Percentiles rank a stretch among this genome's conserved stretches.
These are phyloP conservation scores for Actinia equina DNA, from an alignment of 64 coral and sea anemone genomes.

Conservation along the genomic window DNA sequence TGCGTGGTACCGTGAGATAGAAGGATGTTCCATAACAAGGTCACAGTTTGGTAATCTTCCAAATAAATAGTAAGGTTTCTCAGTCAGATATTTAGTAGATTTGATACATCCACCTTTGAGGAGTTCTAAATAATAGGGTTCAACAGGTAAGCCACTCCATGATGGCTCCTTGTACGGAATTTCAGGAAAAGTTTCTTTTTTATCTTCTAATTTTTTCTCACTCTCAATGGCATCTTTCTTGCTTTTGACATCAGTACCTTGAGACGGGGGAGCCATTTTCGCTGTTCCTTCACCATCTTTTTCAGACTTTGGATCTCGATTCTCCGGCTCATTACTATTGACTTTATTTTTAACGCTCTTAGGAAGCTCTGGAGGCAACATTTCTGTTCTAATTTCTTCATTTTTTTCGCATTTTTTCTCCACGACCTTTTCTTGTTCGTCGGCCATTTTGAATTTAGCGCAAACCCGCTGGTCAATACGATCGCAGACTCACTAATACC, in stretches of 20 bases:
- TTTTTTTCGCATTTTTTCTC: slow-evolving; percentile 31
- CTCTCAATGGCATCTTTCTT: background rate
- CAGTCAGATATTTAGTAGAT: slow-evolving; percentile 76
- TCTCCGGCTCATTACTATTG: background rate
- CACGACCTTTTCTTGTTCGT: slow-evolving; percentile 32
- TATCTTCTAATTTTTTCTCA: slow-evolving; percentile 15
- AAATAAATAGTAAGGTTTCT: slow-evolving; percentile 83
- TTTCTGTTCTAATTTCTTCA: slow-evolving; percentile 32
- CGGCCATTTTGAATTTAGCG: slow-evolving; percentile 48
- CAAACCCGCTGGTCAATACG: background rate
- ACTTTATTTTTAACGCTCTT: slow-evolving; percentile 15
- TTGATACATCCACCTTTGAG: slow-evolving; percentile 96
- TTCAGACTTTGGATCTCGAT: background rate
- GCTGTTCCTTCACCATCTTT: background rate
- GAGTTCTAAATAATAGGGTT: slow-evolving; percentile 70
- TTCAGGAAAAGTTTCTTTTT: slow-evolving; percentile 77
- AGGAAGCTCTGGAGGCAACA: slow-evolving; percentile 36
- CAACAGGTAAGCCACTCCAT: slow-evolving; percentile 79
- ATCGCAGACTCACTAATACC: background rate
- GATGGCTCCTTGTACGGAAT: slow-evolving; percentile 80
- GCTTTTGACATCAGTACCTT: background rate
- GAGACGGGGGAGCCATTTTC: slow-evolving; percentile 34
- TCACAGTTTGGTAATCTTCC: slow-evolving; percentile 92
- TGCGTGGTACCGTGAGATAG: slow-evolving; percentile 91
- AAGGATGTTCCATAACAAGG: slow-evolving; percentile 91